Percentiles rank a stretch among this genome's conserved stretches.
Evolutionary conservation across 2,888 invertebrate genomes (phyloP).

Genomic region (Mellilla xanthometata): DNA sequence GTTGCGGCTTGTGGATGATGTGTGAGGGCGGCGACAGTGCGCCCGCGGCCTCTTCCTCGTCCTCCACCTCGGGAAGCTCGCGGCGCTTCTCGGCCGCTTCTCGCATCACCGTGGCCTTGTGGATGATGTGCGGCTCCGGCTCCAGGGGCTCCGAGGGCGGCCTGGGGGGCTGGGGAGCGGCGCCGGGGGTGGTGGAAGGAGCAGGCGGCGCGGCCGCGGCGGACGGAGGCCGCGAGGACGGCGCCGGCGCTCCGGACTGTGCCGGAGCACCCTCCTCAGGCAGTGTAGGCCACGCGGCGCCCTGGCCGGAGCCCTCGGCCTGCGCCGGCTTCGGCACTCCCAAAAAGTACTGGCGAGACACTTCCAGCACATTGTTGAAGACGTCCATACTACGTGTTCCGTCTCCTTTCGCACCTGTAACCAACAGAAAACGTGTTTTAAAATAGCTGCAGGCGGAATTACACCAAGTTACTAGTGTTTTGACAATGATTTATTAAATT

Average conservation of each 20-base stretch:
- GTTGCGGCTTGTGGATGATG: conserved; percentile 73
- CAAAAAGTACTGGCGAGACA: conserved; percentile 92
- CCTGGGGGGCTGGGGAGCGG: conserved; percentile 71
- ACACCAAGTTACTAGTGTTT: too few species aligned
- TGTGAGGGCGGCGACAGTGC: conserved; percentile 76
- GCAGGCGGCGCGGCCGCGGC: conserved; percentile 70
- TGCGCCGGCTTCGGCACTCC: conserved; percentile 86
- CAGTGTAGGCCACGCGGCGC: conserved; percentile 56
- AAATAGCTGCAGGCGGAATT: not conserved
- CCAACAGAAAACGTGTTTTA: conserved; percentile 25
- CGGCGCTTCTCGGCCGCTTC: conserved; percentile 76
- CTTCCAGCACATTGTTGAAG: conserved; percentile 91
- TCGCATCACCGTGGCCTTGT: conserved; percentile 79
- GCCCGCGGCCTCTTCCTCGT: conserved; percentile 65
- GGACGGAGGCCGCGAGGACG: conserved; percentile 75
- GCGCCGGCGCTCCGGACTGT: conserved; percentile 69
- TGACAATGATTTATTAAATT: not conserved
- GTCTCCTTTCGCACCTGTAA: conserved; percentile 55
- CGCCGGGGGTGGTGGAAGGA: conserved; percentile 50
- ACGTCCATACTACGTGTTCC: conserved; percentile 87
- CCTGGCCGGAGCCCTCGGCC: conserved; percentile 61
- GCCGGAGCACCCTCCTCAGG: conserved; percentile 69
- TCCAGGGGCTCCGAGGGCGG: conserved; percentile 76
- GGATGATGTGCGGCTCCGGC: conserved; percentile 80
- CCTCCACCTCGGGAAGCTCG: conserved; percentile 69